Evolutionary conservation across 2,888 invertebrate species (phyloP).

Genomic region (Lycia hirtaria): DNA sequence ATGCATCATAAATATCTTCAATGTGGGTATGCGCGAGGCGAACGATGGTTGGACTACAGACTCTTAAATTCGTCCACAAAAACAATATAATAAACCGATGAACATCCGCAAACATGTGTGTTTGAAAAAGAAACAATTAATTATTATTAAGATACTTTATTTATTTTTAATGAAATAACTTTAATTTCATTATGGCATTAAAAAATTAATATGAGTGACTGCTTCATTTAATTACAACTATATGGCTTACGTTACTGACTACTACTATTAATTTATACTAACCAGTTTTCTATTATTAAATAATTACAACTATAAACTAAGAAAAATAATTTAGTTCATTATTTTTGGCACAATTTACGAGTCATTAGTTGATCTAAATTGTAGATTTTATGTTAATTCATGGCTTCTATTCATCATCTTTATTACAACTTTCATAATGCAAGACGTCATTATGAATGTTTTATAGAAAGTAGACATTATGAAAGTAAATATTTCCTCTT

Average conservation of each 20-base stretch:
- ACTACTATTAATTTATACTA: background rate
- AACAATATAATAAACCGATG: too few species aligned
- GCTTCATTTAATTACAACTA: background rate
- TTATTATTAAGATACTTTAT: too few species aligned
- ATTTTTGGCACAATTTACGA: constrained; percentile 37
- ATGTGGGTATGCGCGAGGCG: too few species aligned
- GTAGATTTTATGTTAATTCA: background rate
- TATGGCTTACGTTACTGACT: background rate
- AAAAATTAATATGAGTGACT: constrained; percentile 11
- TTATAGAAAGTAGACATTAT: too few species aligned
- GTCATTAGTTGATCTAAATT: constrained; percentile 14
- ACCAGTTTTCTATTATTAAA: background rate
- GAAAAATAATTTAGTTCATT: constrained; percentile 30
- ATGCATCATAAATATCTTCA: too few species aligned
- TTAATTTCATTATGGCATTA: constrained; percentile 29
- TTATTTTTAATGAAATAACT: too few species aligned
- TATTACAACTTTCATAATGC: background rate
- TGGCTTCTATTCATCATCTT: background rate
- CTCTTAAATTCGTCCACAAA: too few species aligned
- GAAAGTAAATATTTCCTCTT: too few species aligned
- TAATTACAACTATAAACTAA: constrained; percentile 11
- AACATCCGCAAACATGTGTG: too few species aligned
- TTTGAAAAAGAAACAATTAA: too few species aligned
- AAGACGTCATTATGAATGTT: too few species aligned
- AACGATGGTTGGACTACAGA: too few species aligned